These are phyloP conservation scores for Acinonyx jubatus DNA, from an alignment of 2,113 vertebrate genomes.

Conservation along the genomic window DNA sequence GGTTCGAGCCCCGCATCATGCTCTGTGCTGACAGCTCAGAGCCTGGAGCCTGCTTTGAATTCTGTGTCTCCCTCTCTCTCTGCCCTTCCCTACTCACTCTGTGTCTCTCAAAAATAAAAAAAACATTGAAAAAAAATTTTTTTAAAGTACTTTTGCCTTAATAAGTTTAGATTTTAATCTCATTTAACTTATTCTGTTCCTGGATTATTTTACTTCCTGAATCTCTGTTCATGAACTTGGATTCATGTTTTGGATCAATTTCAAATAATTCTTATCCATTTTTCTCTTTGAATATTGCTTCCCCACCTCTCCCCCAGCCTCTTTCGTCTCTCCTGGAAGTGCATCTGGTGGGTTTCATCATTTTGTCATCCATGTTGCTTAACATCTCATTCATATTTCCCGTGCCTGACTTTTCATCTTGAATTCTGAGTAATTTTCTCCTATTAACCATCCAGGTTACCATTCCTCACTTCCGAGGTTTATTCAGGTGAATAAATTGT, in stretches of 20 bases:
- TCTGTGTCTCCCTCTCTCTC: too few relatives aligned
- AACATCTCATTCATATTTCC: neutral
- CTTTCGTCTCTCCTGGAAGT: neutral
- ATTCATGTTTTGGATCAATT: neutral
- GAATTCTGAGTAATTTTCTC: neutral
- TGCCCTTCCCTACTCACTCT: too few relatives aligned
- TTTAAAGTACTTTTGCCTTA: conserved; percentile 27
- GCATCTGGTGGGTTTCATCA: neutral
- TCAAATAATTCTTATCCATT: neutral
- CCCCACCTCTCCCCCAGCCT: neutral
- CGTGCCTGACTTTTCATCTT: neutral
- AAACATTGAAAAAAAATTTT: neutral
- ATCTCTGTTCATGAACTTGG: neutral
- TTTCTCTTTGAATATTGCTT: neutral
- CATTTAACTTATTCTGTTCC: neutral
- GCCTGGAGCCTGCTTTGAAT: too few relatives aligned
- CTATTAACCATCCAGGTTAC: neutral
- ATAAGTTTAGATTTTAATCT: conserved; percentile 30
- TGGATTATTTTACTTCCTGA: neutral
- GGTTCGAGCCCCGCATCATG: too few relatives aligned
- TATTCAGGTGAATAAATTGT: neutral
- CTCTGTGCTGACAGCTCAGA: too few relatives aligned
- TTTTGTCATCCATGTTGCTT: neutral
- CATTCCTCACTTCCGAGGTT: neutral
- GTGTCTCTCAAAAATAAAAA: too few relatives aligned